A percentile compares a stretch with the other conserved stretches of the same genome.
Evolutionary conservation across 2,113 vertebrate genomes (phyloP).

Genomic region (Ageneiosus marmoratus): DNA sequence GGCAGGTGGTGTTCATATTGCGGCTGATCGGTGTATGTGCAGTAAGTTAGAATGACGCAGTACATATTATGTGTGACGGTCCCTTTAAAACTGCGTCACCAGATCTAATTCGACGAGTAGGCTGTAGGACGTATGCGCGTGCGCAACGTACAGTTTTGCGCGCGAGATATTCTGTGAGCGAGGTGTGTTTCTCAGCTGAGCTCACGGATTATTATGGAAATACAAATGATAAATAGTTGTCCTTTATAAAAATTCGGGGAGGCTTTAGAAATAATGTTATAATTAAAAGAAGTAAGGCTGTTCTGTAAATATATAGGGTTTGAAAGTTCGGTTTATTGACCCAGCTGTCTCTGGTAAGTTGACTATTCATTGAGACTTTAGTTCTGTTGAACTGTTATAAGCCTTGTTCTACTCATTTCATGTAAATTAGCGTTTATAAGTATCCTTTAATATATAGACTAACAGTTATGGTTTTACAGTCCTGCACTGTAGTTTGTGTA

Average conservation of each 20-base stretch:
- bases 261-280: background rate
- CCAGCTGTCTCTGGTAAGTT: background rate
- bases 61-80: background rate
- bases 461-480: background rate
- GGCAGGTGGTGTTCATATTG: no score
- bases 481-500: background rate
- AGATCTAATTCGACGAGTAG: background rate
- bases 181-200: conserved; percentile 32
- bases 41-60: no score
- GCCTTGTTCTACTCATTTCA: background rate
- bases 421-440: no score
- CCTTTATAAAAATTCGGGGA: background rate
- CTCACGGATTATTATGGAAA: no score
- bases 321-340: background rate
- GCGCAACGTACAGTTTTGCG: background rate
- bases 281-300: background rate
- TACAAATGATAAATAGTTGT: background rate
- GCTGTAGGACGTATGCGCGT: background rate
- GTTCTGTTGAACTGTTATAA: background rate
- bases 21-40: no score
- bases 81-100: conserved; percentile 11
- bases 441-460: background rate
- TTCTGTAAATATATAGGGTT: background rate
- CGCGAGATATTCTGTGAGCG: background rate
- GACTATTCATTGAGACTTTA: background rate